Base-by-base conservation (phyloP, 2,888 invertebrate genomes). In the Idaea dimidiata region DNA sequence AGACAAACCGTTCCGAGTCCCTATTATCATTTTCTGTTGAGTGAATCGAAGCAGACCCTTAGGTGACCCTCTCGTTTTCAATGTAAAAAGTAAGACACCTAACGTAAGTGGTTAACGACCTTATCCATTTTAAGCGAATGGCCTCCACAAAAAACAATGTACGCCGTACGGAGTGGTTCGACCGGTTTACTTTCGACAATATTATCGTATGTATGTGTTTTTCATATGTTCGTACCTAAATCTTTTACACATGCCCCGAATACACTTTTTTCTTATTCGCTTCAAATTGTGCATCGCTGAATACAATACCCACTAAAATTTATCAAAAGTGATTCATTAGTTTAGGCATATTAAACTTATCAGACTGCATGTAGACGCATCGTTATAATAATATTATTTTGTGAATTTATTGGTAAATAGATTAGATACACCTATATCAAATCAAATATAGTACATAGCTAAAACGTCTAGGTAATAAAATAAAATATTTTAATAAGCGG, bases 1-100 rank as follows among this genome's bases (percentile, higher is more conserved):
- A 69, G 73, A 68, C 69, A 77, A 79, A 84, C 82, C 80, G 82
- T 77, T 81, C 71, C 78, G 81, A 79, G 81, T 78, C 77, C 66
- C 82, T 83, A 86, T 87, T 85, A 85, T 81, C 81, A 79, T 86
- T 84, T 81, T 81, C 80, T 77, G 81, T 79, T 79, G 78, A 79
- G 78, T 77, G 79, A 79, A 75, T 75, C 75, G 74, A 61, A 72
- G 72, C 43, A 43, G 43, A 43, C 43, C 61, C 67, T 63, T 18
- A 58, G 64, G 62, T 62, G 61, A 61, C 64, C 64, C 62, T 64
- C 66, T 64, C 62, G 64, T 62, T 66, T 64, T 66, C 64, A 66
- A 66, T 66, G 66, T 64, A 66, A 66, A 66, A 66, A 66, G 62
- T 64, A 62, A 66, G 56, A 56, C 56, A 56, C 56, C 56, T 56